Percentiles rank a stretch among this genome's conserved stretches.
phyloP scores from a whole-genome alignment of 2,797 vertebrate species.

The Sternarchorhynchus goeldii region DNA sequence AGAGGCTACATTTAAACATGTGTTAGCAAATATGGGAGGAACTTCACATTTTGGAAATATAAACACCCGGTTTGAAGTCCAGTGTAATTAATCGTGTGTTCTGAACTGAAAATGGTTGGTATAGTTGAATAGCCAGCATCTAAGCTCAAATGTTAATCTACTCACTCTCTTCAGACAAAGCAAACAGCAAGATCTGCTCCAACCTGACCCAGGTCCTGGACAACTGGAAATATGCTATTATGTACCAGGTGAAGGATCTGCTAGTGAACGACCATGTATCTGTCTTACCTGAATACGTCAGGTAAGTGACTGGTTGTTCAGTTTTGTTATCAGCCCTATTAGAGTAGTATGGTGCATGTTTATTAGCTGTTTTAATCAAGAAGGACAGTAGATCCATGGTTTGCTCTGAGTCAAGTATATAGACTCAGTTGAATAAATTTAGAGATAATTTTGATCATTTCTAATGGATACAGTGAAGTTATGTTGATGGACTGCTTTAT shows the following conservation, averaged over 20 bases:
- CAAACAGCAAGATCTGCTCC: constrained; percentile 73
- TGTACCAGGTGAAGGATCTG: constrained; percentile 82
- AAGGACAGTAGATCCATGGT: background rate
- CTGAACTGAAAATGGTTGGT: background rate
- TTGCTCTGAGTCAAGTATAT: constrained; percentile 2
- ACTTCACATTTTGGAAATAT: too few species aligned
- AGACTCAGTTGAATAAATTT: constrained; percentile 9
- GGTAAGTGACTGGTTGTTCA: constrained; percentile 68
- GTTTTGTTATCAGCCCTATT: too few species aligned
- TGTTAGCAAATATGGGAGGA: too few species aligned
- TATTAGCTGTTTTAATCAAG: background rate
- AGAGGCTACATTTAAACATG: too few species aligned
- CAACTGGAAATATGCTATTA: constrained; percentile 89
- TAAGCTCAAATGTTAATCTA: background rate
- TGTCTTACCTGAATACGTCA: constrained; percentile 85
- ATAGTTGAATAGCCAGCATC: background rate
- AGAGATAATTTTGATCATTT: background rate
- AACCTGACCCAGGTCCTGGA: constrained; percentile 87
- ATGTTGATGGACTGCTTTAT: constrained; percentile 16
- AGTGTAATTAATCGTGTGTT: too few species aligned
- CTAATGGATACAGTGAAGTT: background rate
- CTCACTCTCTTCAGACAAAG: constrained; percentile 55
- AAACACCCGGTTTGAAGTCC: too few species aligned
- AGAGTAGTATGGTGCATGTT: too few species aligned
- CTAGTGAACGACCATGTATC: constrained; percentile 82